Evolutionary conservation across 2,113 vertebrate species (phyloP), one percentile per base, ranked within the genome.

Genomic region (Sminthopsis crassicaudata): DNA sequence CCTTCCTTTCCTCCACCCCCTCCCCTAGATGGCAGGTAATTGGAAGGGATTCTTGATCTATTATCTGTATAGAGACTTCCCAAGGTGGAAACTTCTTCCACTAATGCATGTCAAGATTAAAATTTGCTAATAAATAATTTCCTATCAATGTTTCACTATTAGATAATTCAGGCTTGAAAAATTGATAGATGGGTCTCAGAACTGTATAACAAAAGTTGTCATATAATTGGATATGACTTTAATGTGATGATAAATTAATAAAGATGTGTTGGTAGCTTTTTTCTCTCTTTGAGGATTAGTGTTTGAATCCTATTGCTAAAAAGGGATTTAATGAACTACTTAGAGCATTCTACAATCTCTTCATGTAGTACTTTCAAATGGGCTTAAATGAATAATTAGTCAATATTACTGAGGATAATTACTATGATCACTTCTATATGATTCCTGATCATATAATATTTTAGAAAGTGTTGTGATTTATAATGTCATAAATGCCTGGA

Each of bases 281-380:
- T 93, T 93, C 4, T 51, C 54, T 89, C 23, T 92, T 90, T 96
- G 67, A 95, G 2, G 60, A 93, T 30, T 92, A 25, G 14, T 91
- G 48, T 42, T 30, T 93, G 36, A 93, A 96, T 42, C 91, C 11
- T 92, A 2, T 10, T 53, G 93, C 89, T 96, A 48, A 96, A 95
- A 97, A 57, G 42, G 97, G 89, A 92, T 92, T 2, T 90, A 96
- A 95, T 91, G 3, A 96, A 84, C 42, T 88, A 19, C 90, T 96
- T 14, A 93, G 0, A 95, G 0, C 25, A 93, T 92, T 95, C 91
- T 1, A 93, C 92, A 96, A 55, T 92, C 3, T 93, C 96, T 91
- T 16, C 88, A 46, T 89, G 92, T 0, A 91, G 50, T 60, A 97
- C 36, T 96, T 97, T 26, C 30, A 96, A 91, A 94, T 27, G 46